Base-by-base conservation (phyloP, 2,797 vertebrate genomes). In the Cossypha dichroa region DNA sequence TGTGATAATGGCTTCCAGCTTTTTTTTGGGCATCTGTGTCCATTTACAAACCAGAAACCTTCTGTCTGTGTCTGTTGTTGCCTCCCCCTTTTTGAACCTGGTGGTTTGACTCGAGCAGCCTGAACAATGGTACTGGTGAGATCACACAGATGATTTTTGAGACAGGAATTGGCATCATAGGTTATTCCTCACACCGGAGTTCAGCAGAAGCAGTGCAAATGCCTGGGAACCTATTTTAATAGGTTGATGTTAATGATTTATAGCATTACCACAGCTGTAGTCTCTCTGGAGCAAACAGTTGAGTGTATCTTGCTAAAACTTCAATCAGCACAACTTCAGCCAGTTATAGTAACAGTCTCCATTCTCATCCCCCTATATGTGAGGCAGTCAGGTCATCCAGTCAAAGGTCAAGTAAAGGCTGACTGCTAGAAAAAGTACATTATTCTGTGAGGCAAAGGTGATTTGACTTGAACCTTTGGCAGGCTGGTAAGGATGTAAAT, bases 211-310 rank as follows among this genome's bases (percentile, higher is more conserved):
- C 58, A 54, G 17, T 4, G 1, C 13, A 86, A 90, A 88, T 29
- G 52, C 59, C 59, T 70, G n/a, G 52, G 76, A 97, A 84, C 14
- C 22, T 56, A 36, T 86, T 88, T 93, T 66, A 86, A 84, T 41
- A 78, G 70, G 59, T 64, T 79, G 75, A 75, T 82, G 18, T 90
- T 85, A 91, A 94, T 69, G 89, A 97, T 81, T 95, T 93, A 81
- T 69, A 90, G 41, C 13, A 2, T 73, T 41, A 84, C 51, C 40
- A 82, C 48, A 82, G 80, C 63, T 79, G 55, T 36, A 91, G 52
- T 56, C 48, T 86, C 76, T 86, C 63, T 58, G 77, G 70, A 94
- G 48, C 28, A 88, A 88, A 90, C 13, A 86, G 60, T 12, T 79
- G 69, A 88, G 54, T 34, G 38, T 60, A 31, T 74, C 93, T 91